phyloP scores from a whole-genome alignment of 2,888 invertebrate genomes.

The Cataglyphis rosenhaueri region DNA sequence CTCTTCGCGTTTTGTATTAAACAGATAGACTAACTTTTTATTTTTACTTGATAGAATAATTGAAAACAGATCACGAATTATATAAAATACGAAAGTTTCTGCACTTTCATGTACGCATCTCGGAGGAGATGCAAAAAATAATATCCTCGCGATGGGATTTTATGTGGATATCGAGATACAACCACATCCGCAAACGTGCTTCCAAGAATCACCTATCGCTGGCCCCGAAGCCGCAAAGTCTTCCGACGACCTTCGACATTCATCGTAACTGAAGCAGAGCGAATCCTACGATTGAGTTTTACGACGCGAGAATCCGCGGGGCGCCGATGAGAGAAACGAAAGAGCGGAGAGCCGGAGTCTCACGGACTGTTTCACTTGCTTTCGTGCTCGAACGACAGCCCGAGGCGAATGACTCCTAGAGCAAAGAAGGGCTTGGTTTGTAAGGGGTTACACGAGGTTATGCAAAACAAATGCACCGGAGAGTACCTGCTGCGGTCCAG shows the following conservation, averaged over 20 bases:
- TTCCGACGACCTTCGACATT: slow-evolving; percentile 76
- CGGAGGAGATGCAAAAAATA: not conserved
- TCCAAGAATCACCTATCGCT: slow-evolving; percentile 45
- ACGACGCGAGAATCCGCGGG: slow-evolving; percentile 63
- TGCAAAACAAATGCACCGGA: slow-evolving; percentile 78
- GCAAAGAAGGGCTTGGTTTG: slow-evolving; percentile 61
- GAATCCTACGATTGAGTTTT: slow-evolving; percentile 77
- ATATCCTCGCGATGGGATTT: slow-evolving; percentile 52
- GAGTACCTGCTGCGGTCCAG: slow-evolving; percentile 75
- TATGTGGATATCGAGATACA: slow-evolving; percentile 65
- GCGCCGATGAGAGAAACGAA: slow-evolving; percentile 61
- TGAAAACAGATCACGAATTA: not conserved
- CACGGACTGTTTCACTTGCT: slow-evolving; percentile 39
- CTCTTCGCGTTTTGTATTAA: not conserved
- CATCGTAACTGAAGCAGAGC: slow-evolving; percentile 80
- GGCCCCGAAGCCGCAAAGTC: slow-evolving; percentile 68
- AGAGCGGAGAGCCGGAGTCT: slow-evolving; percentile 47
- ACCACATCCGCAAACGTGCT: slow-evolving; percentile 80
- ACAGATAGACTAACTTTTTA: not conserved
- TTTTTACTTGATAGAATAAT: not conserved
- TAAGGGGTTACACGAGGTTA: slow-evolving; percentile 66
- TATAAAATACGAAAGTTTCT: not conserved
- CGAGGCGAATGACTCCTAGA: slow-evolving; percentile 30
- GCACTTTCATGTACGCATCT: not conserved
- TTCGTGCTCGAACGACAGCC: slow-evolving; percentile 18